A percentile compares a stretch with the other conserved stretches of the same genome.
These are phyloP conservation scores for Dasysyrphus tricinctus DNA, from an alignment of 2,888 invertebrate species.

Conservation along the genomic window DNA sequence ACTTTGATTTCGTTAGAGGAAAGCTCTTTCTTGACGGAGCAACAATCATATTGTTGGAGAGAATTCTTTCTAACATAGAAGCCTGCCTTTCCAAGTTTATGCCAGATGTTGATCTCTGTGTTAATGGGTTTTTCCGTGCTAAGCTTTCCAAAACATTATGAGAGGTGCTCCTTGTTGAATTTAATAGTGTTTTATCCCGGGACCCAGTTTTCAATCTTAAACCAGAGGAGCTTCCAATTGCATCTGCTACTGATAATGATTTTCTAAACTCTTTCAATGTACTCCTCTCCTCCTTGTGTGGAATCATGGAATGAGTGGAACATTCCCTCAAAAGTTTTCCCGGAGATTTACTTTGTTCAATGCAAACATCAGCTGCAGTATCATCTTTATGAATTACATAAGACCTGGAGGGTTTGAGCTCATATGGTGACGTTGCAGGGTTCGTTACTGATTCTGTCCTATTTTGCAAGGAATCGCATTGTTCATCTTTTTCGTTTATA, in stretches of 20 bases:
- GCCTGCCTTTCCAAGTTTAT: background rate
- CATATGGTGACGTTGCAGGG: background rate
- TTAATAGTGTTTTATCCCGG: background rate
- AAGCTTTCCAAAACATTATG: background rate
- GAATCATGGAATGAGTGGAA: conserved; percentile 53
- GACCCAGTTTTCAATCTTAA: background rate
- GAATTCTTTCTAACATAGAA: conserved; percentile 28
- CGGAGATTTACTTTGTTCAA: background rate
- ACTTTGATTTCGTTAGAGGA: conserved; percentile 10
- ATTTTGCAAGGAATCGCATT: background rate
- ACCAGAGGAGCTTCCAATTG: background rate
- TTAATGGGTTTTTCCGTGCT: background rate
- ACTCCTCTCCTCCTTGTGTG: conserved; percentile 32
- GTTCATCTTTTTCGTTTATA: conserved; percentile 16
- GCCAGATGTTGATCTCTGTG: background rate
- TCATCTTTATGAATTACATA: conserved; percentile 37
- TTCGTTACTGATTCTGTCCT: background rate
- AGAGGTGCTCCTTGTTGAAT: background rate
- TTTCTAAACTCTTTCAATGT: background rate
- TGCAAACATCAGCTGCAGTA: background rate
- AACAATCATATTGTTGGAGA: conserved; percentile 38
- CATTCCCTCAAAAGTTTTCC: background rate
- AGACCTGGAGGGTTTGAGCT: conserved; percentile 33
- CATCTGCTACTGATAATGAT: background rate
- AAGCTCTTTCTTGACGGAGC: background rate